Evolutionary conservation across 2,888 invertebrate species (phyloP), one percentile per base, ranked within the genome.

Genomic region (Sphecodes monilicornis): DNA sequence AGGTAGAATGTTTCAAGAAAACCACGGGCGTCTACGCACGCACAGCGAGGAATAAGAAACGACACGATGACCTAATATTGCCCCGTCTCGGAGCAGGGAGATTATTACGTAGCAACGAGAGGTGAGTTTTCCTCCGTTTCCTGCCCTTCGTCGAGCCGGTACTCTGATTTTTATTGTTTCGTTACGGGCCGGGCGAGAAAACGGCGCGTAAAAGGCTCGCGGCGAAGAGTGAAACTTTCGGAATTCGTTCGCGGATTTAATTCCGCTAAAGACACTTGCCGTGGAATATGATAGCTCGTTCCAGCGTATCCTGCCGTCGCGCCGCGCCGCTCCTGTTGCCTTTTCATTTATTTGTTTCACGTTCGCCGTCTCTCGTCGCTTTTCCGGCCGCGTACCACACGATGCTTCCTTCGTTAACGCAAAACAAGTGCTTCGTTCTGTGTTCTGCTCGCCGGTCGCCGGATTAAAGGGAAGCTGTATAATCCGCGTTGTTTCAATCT

Each of bases 201-300:
- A 16, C 39, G 39, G 39, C 68, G 68, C 57, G n/a, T 29, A 41
- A 77, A 43, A 29, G 41, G 29, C 54, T 22, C 70, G 57, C 64
- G 32, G 60, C 29, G 41, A 68, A 60, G 26, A 29, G 66, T 13
- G 32, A 26, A 69, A 80, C 60, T 85, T 85, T 70, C 29, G 16
- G 76, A 50, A 43, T 80, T 76, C 46, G 60, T 54, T 73, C 66
- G 60, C 46, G 76, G 71, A 70, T 85, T 86, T 86, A 80, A 85
- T 85, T 85, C 80, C 73, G 69, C 70, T 73, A 73, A 86, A 70
- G 57, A 80, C 74, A 80, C 57, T 32, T 50, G 50, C 22, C 76
- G 32, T 32, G 43, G 66, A 85, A 74, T 70, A 77, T 64, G 60
- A 85, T 76, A 80, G 66, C 54, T 46, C 68, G n/a, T 29, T 60